Evolutionary conservation across 2,113 vertebrate species (phyloP).

Genomic region (Cynopterus brachyotis): DNA sequence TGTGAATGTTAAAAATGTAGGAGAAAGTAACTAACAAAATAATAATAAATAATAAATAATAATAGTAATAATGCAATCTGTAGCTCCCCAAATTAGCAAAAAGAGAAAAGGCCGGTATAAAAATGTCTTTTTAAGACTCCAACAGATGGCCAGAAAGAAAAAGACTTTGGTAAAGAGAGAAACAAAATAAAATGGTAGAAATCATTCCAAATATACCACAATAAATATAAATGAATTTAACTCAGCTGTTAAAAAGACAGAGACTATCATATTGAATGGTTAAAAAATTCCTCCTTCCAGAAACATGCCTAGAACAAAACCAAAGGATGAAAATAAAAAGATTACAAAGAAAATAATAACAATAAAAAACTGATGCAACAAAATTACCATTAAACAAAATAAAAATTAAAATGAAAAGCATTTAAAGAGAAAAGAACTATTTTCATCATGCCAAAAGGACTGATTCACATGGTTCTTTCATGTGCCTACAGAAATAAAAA

Average conservation of each 20-base stretch:
- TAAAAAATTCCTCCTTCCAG: neutral
- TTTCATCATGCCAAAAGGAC: neutral
- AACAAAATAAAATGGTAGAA: slow-evolving; percentile 9
- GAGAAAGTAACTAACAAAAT: neutral
- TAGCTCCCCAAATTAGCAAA: neutral
- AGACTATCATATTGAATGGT: neutral
- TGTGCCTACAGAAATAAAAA: neutral
- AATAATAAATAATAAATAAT: neutral
- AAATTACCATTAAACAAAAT: neutral
- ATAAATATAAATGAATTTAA: slow-evolving; percentile 45
- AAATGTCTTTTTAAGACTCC: neutral
- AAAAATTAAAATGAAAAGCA: slow-evolving; percentile 30
- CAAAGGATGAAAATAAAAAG: neutral
- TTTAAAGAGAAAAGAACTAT: neutral
- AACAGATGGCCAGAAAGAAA: neutral
- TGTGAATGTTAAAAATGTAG: neutral
- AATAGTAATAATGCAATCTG: neutral
- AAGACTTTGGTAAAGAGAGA: neutral
- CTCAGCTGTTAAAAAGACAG: neutral
- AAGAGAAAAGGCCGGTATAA: neutral
- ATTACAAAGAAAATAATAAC: neutral
- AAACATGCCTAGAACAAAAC: neutral
- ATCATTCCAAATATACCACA: neutral
- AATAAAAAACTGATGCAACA: neutral
- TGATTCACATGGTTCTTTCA: neutral